A percentile compares a stretch with the other conserved stretches of the same genome.
phyloP scores from a whole-genome alignment of 2,888 invertebrate species.

The Iselma pallidipennis region DNA sequence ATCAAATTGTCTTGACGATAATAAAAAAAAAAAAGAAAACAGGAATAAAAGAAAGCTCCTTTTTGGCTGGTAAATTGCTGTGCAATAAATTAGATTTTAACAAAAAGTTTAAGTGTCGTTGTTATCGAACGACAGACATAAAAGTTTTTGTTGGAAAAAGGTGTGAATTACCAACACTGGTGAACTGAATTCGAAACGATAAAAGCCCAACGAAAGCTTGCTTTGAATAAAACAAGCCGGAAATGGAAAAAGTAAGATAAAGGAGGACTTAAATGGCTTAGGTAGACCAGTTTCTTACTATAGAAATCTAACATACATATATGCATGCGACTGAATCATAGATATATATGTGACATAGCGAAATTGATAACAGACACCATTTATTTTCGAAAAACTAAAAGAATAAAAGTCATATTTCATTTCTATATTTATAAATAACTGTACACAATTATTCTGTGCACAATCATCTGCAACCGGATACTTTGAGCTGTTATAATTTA shows the following conservation, averaged over 20 bases:
- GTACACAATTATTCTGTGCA: conserved; percentile 20
- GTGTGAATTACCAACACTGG: conserved; percentile 22
- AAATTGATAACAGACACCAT: conserved; percentile 35
- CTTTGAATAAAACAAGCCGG: conserved; percentile 51
- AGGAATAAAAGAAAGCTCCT: neutral
- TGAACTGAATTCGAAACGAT: conserved; percentile 19
- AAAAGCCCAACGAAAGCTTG: conserved; percentile 26
- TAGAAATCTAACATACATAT: conserved; percentile 39
- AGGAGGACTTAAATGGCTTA: conserved; percentile 43
- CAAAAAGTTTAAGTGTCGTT: conserved; percentile 7
- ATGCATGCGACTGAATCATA: conserved; percentile 46
- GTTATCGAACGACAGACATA: conserved; percentile 16
- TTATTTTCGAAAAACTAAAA: neutral
- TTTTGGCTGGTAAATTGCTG: neutral
- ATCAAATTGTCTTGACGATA: conserved; percentile 6
- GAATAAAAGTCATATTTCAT: neutral
- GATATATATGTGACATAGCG: conserved; percentile 37
- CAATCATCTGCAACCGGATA: conserved; percentile 37
- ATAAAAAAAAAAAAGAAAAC: conserved; percentile 2
- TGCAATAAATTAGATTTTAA: conserved; percentile 3
- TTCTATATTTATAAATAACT: conserved; percentile 10
- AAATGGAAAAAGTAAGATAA: conserved; percentile 50
- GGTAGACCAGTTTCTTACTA: conserved; percentile 25
- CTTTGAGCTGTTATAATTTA: conserved; percentile 46
- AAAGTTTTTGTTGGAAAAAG: conserved; percentile 11